Percentiles rank a stretch among this genome's conserved stretches.
phyloP scores from a whole-genome alignment of 2,888 invertebrate genomes.

The Agonopterix heracliana region DNA sequence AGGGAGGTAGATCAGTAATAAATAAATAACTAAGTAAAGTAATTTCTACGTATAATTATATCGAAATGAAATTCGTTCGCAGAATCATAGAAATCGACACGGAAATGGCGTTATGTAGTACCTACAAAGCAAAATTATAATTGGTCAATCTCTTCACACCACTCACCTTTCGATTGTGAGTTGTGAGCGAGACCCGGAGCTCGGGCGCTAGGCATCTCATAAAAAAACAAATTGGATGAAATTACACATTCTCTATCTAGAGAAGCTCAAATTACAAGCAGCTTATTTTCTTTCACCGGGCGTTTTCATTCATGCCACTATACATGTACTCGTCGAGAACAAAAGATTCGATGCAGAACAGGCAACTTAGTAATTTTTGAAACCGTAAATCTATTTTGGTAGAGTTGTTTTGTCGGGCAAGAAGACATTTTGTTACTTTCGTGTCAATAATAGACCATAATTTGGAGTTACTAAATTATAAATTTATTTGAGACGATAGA shows the following conservation, averaged over 20 bases:
- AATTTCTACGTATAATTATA: no score
- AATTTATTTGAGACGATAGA: no score
- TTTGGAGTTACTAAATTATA: background rate
- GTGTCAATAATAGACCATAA: conserved; percentile 1
- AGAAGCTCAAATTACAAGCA: conserved; percentile 43
- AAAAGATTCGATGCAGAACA: background rate
- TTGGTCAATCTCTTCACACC: conserved; percentile 25
- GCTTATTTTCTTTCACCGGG: conserved; percentile 41
- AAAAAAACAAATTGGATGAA: conserved; percentile 53
- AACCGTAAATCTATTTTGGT: background rate
- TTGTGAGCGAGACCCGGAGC: conserved; percentile 18
- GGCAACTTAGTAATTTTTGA: background rate
- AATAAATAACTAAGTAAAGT: no score
- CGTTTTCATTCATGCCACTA: conserved; percentile 32
- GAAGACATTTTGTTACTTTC: background rate
- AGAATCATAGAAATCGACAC: conserved; percentile 24
- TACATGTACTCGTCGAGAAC: conserved; percentile 10
- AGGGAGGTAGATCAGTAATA: no score
- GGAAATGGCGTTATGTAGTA: conserved; percentile 21
- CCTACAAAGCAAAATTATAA: conserved; percentile 26
- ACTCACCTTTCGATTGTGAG: conserved; percentile 23
- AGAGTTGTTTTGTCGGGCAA: background rate
- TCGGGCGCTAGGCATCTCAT: conserved; percentile 21
- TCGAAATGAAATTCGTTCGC: conserved; percentile 2
- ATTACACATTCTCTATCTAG: conserved; percentile 49